Conservation (phyloP, 2,888 invertebrate species). For the Melitaea athalia region DNA sequence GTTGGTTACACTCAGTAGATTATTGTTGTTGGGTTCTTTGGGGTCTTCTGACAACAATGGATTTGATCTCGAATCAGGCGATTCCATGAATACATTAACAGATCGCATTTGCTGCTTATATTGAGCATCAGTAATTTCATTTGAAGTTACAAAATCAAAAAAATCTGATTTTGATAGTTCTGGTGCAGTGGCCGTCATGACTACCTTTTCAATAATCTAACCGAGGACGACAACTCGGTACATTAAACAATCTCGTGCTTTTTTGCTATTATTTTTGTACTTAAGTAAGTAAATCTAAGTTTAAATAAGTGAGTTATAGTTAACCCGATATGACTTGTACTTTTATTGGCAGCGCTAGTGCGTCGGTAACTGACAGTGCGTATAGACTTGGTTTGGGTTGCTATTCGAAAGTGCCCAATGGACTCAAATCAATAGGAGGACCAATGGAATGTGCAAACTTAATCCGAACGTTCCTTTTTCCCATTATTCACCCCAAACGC, state of each 20-base stretch:
- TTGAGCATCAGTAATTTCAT: slow-evolving; percentile 87
- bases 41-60: slow-evolving; percentile 78
- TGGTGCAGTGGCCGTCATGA: slow-evolving; percentile 92
- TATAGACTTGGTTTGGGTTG: slow-evolving; percentile 58
- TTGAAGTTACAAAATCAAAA: slow-evolving; percentile 93
- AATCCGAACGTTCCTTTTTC: slow-evolving; percentile 80
- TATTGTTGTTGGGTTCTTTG: slow-evolving; percentile 85
- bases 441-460: slow-evolving; percentile 78
- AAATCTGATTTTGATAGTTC: slow-evolving; percentile 94
- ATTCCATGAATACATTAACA: slow-evolving; percentile 85
- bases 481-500: slow-evolving; percentile 77
- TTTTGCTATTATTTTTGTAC: slow-evolving; percentile 68
- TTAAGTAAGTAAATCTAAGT: slow-evolving; percentile 75
- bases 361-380: slow-evolving; percentile 78
- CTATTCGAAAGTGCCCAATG: slow-evolving; percentile 67
- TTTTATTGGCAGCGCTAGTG: slow-evolving; percentile 79
- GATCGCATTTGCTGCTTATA: slow-evolving; percentile 86
- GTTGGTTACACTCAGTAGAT: slow-evolving; percentile 67
- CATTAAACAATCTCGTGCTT: slow-evolving; percentile 48
- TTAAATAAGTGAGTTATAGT: slow-evolving; percentile 66
- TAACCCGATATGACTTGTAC: slow-evolving; percentile 81
- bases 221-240: slow-evolving; percentile 69
- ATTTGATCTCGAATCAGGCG: slow-evolving; percentile 77
- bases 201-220: slow-evolving; percentile 84
- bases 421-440: slow-evolving; percentile 68